These are phyloP conservation scores for Rhagoletis pomonella DNA, from an alignment of 1,140 invertebrate species.

Conservation along the genomic window DNA sequence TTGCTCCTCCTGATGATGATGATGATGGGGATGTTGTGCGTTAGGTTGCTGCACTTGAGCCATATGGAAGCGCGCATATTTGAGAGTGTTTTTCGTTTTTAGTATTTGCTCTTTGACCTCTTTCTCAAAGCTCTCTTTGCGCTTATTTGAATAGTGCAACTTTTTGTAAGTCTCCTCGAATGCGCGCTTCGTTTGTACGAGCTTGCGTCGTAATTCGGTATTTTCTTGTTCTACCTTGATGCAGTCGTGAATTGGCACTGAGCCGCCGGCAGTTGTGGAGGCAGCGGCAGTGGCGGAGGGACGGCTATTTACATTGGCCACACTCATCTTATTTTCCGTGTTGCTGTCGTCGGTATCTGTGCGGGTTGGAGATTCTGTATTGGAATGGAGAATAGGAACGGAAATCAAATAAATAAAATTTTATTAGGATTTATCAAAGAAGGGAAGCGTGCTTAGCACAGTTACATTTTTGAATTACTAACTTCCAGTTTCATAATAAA, in stretches of 20 bases:
- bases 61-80: conserved; percentile 77
- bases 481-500: too few relatives aligned
- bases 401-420: background rate
- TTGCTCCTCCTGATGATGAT: background rate
- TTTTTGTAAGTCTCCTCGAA: conserved; percentile 77
- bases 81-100: conserved; percentile 78
- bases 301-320: background rate
- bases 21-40: background rate
- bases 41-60: conserved; percentile 70
- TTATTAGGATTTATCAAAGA: background rate
- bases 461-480: too few relatives aligned
- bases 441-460: too few relatives aligned
- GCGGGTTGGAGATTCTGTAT: conserved; percentile 13
- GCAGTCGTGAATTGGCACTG: conserved; percentile 65
- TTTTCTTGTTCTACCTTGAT: conserved; percentile 77
- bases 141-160: conserved; percentile 76
- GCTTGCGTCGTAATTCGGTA: conserved; percentile 75
- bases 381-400: background rate
- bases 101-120: conserved; percentile 78
- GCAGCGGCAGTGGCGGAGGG: background rate
- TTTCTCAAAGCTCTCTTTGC: conserved; percentile 77
- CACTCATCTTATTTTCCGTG: conserved; percentile 31
- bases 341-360: conserved; percentile 35
- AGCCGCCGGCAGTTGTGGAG: background rate
- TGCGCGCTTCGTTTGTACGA: conserved; percentile 75